Conservation (phyloP, 2,888 invertebrate genomes). For the Megastigmus dorsalis region DNA sequence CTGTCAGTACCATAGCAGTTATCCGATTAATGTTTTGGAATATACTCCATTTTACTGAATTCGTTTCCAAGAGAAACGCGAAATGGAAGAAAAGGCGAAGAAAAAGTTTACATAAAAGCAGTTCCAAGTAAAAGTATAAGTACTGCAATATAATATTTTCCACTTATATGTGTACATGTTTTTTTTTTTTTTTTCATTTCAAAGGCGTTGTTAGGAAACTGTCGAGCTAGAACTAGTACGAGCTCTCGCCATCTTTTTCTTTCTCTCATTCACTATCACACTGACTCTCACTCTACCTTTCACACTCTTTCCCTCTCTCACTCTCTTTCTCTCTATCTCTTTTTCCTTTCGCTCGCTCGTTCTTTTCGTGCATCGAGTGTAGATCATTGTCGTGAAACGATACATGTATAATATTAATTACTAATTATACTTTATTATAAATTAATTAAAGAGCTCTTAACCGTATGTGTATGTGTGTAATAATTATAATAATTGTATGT, state of each 20-base stretch:
- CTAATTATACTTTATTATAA: conserved; percentile 73
- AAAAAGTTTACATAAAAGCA: conserved; percentile 37
- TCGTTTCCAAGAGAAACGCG: conserved; percentile 15
- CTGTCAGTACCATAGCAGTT: conserved; percentile 8
- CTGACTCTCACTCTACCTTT: conserved; percentile 46
- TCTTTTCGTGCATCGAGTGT: conserved; percentile 57
- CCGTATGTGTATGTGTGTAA: conserved; percentile 71
- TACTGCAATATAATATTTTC: conserved; percentile 42
- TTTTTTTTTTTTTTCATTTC: conserved; percentile 21
- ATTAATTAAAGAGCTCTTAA: conserved; percentile 74
- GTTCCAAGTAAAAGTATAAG: conserved; percentile 36
- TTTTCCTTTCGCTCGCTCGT: conserved; percentile 10
- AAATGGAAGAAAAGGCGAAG: conserved; percentile 31
- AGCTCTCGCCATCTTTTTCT: conserved; percentile 16
- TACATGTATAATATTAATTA: conserved; percentile 68
- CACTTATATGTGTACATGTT: conserved; percentile 6
- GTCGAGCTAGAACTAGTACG: conserved; percentile 41
- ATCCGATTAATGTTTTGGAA: conserved; percentile 26
- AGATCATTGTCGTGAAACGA: conserved; percentile 69
- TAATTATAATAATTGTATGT: conserved; percentile 70
- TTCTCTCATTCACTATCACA: conserved; percentile 20
- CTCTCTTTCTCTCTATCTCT: conserved; percentile 27
- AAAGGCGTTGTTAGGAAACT: conserved; percentile 43
- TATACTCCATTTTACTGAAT: conserved; percentile 1
- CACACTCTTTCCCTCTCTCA: conserved; percentile 43